These are phyloP conservation scores for Drosophila sucinea DNA, from an alignment of 1,140 invertebrate species.

Conservation along the genomic window DNA sequence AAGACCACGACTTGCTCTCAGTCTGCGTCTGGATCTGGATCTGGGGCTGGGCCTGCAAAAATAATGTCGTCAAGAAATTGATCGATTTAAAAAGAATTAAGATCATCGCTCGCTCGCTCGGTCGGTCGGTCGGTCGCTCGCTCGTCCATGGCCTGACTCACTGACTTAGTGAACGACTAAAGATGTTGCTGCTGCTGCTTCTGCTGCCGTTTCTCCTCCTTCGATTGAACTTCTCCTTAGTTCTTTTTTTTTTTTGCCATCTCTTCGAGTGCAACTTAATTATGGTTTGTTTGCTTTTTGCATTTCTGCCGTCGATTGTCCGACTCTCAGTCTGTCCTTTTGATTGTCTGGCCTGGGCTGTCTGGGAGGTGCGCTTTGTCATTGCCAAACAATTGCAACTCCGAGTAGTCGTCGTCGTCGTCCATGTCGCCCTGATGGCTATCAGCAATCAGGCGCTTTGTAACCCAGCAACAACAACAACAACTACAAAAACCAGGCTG, in stretches of 20 bases:
- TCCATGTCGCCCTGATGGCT: constrained; percentile 66
- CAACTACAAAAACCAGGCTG: constrained; percentile 28
- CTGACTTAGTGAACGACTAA: constrained; percentile 79
- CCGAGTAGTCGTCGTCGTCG: constrained; percentile 36
- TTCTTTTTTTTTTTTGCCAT: background rate
- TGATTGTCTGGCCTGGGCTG: constrained; percentile 34
- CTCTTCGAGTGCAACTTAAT: constrained; percentile 73
- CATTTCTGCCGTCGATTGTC: constrained; percentile 11
- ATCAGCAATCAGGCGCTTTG: constrained; percentile 81
- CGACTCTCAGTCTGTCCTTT: constrained; percentile 24
- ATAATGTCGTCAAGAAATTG: constrained; percentile 81
- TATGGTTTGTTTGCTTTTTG: constrained; percentile 77
- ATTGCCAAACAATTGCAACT: constrained; percentile 78
- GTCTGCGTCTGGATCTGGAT: background rate
- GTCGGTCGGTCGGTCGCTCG: constrained; percentile 19
- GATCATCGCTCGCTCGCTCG: constrained; percentile 61
- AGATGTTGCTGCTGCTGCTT: constrained; percentile 31
- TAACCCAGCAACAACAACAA: constrained; percentile 61
- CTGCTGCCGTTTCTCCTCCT: constrained; percentile 18
- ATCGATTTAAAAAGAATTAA: constrained; percentile 82
- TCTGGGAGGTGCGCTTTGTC: constrained; percentile 80
- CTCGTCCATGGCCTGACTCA: constrained; percentile 60
- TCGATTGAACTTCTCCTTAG: constrained; percentile 4
- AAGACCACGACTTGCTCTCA: constrained; percentile 34
- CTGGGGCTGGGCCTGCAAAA: constrained; percentile 48